Evolutionary conservation across 2,888 invertebrate genomes (phyloP), one percentile per base, ranked within the genome.

Genomic region (Lasioglossum leucozonium): DNA sequence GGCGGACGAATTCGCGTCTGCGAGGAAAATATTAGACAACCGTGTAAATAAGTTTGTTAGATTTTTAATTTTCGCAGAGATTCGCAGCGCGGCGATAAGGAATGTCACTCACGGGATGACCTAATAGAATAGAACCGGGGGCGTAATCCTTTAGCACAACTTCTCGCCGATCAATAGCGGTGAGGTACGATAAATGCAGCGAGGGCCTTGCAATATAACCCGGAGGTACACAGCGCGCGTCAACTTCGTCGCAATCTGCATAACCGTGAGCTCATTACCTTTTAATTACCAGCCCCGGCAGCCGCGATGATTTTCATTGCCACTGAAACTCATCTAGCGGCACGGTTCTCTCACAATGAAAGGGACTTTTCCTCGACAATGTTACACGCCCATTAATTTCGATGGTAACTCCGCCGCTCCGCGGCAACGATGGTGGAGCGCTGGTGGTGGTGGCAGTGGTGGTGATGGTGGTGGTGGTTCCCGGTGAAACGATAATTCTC

Each of bases 251-350:
- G 74, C 82, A 83, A 89, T 90, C 89, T 88, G 83, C 89, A 89
- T 89, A 90, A 89, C 85, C 83, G 88, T 85, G 81, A 91, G 91
- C 88, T 91, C 89, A 89, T 91, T 91, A 91, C 83, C 91, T 91
- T 91, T 91, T 91, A 91, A 91, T 91, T 91, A 89, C 81, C 89
- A 79, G 55, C 62, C 78, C 72, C 72, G 84, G 82, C 85, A 74
- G 72, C 78, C 79, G 84, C 82, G 88, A 91, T 89, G 88, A 91
- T 89, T 91, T 91, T 91, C 91, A 87, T 90, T 91, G 88, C 78
- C 85, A 91, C 87, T 85, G 87, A 91, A 89, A 86, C 87, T 86
- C 88, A 87, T 86, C 88, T 83, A 86, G 51, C 80, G 55, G 42
- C 84, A 67, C 73, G 82, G 37, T 69, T 26, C 82, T 72, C 79